These are phyloP conservation scores for Hanleya hanleyi DNA, from an alignment of 2,888 invertebrate species.

Conservation along the genomic window DNA sequence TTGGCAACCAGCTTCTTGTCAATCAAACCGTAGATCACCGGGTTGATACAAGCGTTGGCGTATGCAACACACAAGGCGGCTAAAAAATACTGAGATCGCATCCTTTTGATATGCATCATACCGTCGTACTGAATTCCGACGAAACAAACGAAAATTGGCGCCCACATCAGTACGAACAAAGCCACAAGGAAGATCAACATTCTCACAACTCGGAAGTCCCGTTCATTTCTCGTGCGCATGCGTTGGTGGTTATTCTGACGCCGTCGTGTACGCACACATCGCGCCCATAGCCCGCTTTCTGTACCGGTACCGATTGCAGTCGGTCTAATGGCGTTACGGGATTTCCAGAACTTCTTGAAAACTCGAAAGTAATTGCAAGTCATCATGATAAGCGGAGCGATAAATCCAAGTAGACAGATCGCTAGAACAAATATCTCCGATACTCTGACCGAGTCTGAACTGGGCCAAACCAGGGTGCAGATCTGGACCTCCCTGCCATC, in stretches of 20 bases:
- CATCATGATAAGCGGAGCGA: constrained; percentile 45
- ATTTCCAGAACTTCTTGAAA: constrained; percentile 42
- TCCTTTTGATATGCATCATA: constrained; percentile 24
- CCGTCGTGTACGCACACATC: too few species aligned
- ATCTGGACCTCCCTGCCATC: constrained; percentile 37
- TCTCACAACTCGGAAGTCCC: constrained; percentile 48
- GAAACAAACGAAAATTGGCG: constrained; percentile 51
- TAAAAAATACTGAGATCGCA: constrained; percentile 49
- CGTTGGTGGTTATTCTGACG: not conserved
- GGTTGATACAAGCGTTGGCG: constrained; percentile 54
- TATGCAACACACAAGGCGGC: constrained; percentile 43
- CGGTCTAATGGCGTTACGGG: constrained; percentile 31
- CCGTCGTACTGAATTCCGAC: constrained; percentile 48
- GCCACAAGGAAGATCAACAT: constrained; percentile 50
- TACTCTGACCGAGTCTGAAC: constrained; percentile 23
- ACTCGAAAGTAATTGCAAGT: constrained; percentile 48
- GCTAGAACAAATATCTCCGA: constrained; percentile 38
- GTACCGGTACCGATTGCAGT: not conserved
- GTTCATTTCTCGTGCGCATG: constrained; percentile 24
- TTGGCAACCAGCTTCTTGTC: constrained; percentile 33
- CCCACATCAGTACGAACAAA: constrained; percentile 53
- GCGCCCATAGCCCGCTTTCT: not conserved
- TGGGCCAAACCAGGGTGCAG: constrained; percentile 58
- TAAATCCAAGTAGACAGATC: constrained; percentile 37
- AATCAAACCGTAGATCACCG: constrained; percentile 54